Conservation (phyloP, 1,140 invertebrate species). For the Phortica variegata region DNA sequence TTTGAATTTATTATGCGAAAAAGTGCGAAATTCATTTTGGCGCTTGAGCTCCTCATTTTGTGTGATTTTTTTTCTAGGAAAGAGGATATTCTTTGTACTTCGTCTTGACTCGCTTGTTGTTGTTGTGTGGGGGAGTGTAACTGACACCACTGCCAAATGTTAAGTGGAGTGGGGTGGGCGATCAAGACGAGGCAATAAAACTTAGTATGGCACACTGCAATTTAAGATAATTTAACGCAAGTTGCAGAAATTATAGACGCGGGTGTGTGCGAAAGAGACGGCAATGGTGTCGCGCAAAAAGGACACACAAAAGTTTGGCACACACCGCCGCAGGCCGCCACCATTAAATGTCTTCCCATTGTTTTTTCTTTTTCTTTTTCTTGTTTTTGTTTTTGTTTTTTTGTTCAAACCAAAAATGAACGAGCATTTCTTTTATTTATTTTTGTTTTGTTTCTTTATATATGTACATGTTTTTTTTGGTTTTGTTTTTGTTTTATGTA, state of each 20-base stretch:
- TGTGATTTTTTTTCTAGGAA: background rate
- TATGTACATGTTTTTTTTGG: conserved; percentile 23
- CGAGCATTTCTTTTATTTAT: no score
- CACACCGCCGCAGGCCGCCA: no score
- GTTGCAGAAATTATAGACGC: conserved; percentile 3
- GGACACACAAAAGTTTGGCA: conserved; percentile 20
- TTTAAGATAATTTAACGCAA: conserved; percentile 46
- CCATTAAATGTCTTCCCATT: no score
- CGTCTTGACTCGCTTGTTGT: conserved; percentile 23
- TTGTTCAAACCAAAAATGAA: no score
- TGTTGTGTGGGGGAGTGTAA: conserved; percentile 21
- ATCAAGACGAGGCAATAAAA: conserved; percentile 40
- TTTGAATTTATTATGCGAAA: conserved; percentile 58
- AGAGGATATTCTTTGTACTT: conserved; percentile 16
- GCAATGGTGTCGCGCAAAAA: conserved; percentile 1
- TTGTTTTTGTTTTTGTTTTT: no score
- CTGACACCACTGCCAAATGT: no score
- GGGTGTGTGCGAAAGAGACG: background rate
- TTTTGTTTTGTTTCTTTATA: conserved; percentile 4
- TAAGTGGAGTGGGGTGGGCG: background rate
- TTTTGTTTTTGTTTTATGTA: conserved; percentile 25
- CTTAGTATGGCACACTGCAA: conserved; percentile 46
- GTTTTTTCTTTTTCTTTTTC: no score
- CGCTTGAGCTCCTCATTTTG: conserved; percentile 16
- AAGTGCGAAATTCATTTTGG: conserved; percentile 57